Percentiles rank a stretch among this genome's conserved stretches.
These are phyloP conservation scores for Acanthurus tractus DNA, from an alignment of 2,797 vertebrate species.

Conservation along the genomic window DNA sequence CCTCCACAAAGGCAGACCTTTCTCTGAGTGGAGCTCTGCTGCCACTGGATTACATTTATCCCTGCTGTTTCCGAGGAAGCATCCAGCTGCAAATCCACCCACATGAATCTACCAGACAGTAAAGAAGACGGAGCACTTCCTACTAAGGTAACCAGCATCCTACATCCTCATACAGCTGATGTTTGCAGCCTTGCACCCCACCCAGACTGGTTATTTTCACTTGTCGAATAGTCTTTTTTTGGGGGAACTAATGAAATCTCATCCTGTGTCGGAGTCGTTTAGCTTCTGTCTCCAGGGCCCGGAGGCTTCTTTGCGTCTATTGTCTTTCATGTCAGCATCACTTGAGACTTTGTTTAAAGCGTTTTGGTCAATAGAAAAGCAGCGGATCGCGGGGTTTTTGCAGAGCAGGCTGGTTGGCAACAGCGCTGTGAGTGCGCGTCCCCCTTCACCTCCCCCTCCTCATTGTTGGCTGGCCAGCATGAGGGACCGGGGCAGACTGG, in stretches of 20 bases:
- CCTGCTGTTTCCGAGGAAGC: conserved; percentile 68
- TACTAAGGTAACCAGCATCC: conserved; percentile 72
- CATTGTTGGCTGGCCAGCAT: conserved; percentile 72
- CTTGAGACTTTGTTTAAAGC: conserved; percentile 46
- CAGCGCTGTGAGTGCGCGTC: conserved; percentile 53
- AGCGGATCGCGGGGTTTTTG: conserved; percentile 29
- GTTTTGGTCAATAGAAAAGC: conserved; percentile 14
- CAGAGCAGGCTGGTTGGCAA: conserved; percentile 63
- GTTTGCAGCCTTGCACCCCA: conserved; percentile 63
- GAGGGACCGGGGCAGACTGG: conserved; percentile 74
- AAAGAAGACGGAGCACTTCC: conserved; percentile 77
- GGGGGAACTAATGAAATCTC: conserved; percentile 41
- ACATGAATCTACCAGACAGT: conserved; percentile 75
- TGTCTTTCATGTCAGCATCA: conserved; percentile 19
- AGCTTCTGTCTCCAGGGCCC: background rate
- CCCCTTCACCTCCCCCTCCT: conserved; percentile 39
- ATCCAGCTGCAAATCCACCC: conserved; percentile 79
- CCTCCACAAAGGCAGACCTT: conserved; percentile 69
- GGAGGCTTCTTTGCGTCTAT: conserved; percentile 2
- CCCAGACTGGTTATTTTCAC: conserved; percentile 58
- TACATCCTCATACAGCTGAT: background rate
- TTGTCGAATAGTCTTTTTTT: conserved; percentile 36
- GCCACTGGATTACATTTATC: conserved; percentile 79
- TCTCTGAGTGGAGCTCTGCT: conserved; percentile 65
- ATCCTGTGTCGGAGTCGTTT: conserved; percentile 10